Percentiles rank a stretch among this genome's conserved stretches.
Conservation (phyloP, 2,113 vertebrate genomes). For the Melospiza georgiana region DNA sequence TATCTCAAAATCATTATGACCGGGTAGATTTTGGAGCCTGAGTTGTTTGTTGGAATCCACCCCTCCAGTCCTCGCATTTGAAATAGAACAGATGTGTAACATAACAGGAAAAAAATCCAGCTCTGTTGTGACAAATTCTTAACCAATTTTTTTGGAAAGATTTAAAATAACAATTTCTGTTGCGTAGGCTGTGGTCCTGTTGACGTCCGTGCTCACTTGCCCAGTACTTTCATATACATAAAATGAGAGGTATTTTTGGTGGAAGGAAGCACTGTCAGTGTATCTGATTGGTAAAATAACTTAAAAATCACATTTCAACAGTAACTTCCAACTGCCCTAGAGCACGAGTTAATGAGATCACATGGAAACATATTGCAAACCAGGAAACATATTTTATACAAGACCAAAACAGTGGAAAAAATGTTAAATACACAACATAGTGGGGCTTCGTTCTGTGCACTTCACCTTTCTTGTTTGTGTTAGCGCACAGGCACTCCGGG, state of each 20-base stretch:
- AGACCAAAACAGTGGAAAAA: conserved; percentile 72
- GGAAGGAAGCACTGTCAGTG: conserved; percentile 59
- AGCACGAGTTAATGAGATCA: conserved; percentile 54
- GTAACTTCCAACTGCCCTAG: conserved; percentile 56
- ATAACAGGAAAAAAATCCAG: conserved; percentile 6
- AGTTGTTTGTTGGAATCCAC: conserved; percentile 60
- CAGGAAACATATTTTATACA: conserved; percentile 75
- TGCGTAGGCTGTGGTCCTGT: conserved; percentile 40
- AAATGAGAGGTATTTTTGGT: conserved; percentile 38
- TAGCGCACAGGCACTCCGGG: background rate
- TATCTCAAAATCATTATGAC: conserved; percentile 60
- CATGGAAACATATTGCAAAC: conserved; percentile 65
- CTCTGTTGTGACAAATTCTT: conserved; percentile 2
- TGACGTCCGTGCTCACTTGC: conserved; percentile 36
- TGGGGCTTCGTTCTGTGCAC: background rate
- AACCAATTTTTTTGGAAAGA: background rate
- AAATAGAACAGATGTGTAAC: conserved; percentile 37
- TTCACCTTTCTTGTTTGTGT: conserved; percentile 14
- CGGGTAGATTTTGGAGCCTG: conserved; percentile 30
- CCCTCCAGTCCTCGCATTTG: background rate
- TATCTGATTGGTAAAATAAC: conserved; percentile 26
- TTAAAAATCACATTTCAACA: conserved; percentile 26
- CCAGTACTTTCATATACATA: conserved; percentile 33
- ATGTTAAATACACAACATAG: conserved; percentile 7
- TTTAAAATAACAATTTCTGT: conserved; percentile 35